Percentiles rank a stretch among this genome's conserved stretches.
These are phyloP conservation scores for Danio jaintianensis DNA, from an alignment of 2,797 vertebrate species.

Conservation along the genomic window DNA sequence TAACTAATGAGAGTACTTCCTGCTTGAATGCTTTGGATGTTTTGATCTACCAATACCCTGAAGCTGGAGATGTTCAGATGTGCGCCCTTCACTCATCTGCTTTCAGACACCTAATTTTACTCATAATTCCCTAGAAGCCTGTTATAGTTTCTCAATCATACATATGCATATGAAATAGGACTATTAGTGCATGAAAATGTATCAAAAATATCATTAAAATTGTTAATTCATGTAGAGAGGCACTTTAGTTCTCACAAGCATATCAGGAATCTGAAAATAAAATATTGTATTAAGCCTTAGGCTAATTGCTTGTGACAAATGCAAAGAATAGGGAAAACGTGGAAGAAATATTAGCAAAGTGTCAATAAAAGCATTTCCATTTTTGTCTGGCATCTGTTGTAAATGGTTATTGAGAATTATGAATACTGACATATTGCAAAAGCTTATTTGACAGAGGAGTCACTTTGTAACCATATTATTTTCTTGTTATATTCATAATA, in stretches of 20 bases:
- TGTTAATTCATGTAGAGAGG: not conserved
- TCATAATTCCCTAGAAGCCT: not conserved
- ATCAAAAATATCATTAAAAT: not conserved
- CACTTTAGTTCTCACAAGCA: not conserved
- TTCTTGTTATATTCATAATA: not conserved
- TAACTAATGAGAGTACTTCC: slow-evolving; percentile 22
- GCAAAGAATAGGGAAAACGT: not conserved
- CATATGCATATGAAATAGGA: not conserved
- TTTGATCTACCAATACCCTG: slow-evolving; percentile 31
- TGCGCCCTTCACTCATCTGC: slow-evolving; percentile 23
- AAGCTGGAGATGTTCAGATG: slow-evolving; percentile 37
- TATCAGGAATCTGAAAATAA: not conserved
- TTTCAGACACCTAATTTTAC: slow-evolving; percentile 39
- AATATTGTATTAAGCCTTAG: not conserved
- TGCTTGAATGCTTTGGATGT: slow-evolving; percentile 39
- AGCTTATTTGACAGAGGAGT: not conserved
- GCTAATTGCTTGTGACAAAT: not conserved
- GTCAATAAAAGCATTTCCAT: not conserved
- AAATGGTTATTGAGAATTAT: slow-evolving; percentile 6
- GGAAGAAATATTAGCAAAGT: not conserved
- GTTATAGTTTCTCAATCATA: not conserved
- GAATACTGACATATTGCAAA: not conserved
- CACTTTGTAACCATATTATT: not conserved
- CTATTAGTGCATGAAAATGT: not conserved
- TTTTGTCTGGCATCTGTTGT: slow-evolving; percentile 1